A percentile compares a stretch with the other conserved stretches of the same genome.
Evolutionary conservation across 2,888 invertebrate genomes (phyloP).

Genomic region (Phengaris arion): DNA sequence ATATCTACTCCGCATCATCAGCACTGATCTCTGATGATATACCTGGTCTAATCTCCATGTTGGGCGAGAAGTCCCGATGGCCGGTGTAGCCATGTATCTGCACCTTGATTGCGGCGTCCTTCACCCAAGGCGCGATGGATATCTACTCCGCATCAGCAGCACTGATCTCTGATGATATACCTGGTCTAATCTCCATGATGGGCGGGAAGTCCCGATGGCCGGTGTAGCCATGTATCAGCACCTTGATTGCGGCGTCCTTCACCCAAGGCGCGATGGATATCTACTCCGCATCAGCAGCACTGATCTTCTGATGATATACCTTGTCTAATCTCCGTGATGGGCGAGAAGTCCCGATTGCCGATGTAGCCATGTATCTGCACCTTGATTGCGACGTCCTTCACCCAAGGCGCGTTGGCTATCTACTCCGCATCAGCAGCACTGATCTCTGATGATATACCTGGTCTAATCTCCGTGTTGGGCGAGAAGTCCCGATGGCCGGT

Average conservation of each 20-base stretch:
- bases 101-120: slow-evolving; percentile 74
- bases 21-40: slow-evolving; percentile 41
- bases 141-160: slow-evolving; percentile 57
- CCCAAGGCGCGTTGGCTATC: slow-evolving; percentile 67
- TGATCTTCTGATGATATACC: slow-evolving; percentile 51
- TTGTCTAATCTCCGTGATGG: slow-evolving; percentile 81
- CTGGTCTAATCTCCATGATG: slow-evolving; percentile 80
- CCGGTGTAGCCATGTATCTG: slow-evolving; percentile 84
- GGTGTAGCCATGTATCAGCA: slow-evolving; percentile 83
- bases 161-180: slow-evolving; percentile 48
- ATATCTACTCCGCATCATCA: slow-evolving; percentile 54
- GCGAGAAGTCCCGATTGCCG: slow-evolving; percentile 79
- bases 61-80: slow-evolving; percentile 79
- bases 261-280: slow-evolving; percentile 70
- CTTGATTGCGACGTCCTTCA: slow-evolving; percentile 69
- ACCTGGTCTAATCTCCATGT: slow-evolving; percentile 81
- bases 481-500: slow-evolving; percentile 80
- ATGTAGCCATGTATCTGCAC: slow-evolving; percentile 84
- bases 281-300: slow-evolving; percentile 53
- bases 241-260: slow-evolving; percentile 68
- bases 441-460: too few species aligned
- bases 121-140: slow-evolving; percentile 64
- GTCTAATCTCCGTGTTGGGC: too few species aligned
- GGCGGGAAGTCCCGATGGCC: slow-evolving; percentile 80
- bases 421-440: slow-evolving; percentile 54